These are phyloP conservation scores for Choristoneura fumiferana DNA, from an alignment of 1,140 invertebrate species.

Conservation along the genomic window DNA sequence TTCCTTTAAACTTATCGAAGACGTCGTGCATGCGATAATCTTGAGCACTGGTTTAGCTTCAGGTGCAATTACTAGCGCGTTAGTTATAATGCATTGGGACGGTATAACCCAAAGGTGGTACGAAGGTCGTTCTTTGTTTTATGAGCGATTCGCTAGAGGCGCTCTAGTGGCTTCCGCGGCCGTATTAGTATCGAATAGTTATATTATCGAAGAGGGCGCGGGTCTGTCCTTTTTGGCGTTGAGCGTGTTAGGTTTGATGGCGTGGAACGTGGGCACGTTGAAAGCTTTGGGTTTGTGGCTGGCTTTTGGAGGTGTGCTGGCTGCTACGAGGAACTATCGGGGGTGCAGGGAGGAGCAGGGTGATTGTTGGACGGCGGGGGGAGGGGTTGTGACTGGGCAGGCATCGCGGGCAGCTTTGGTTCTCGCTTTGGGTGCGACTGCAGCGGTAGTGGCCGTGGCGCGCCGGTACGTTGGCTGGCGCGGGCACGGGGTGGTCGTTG, in stretches of 20 bases:
- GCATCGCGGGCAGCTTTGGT: slow-evolving; percentile 81
- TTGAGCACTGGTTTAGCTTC: slow-evolving; percentile 83
- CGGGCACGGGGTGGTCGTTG: slow-evolving; percentile 83
- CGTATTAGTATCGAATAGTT: slow-evolving; percentile 94
- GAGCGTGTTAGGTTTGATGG: slow-evolving; percentile 78
- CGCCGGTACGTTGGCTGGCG: slow-evolving; percentile 81
- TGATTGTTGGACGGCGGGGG: slow-evolving; percentile 81
- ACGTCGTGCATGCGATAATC: slow-evolving; percentile 81
- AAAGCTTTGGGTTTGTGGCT: slow-evolving; percentile 56
- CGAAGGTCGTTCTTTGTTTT: slow-evolving; percentile 74
- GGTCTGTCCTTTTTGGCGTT: slow-evolving; percentile 85
- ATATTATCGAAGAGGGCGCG: slow-evolving; percentile 91
- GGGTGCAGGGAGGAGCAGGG: slow-evolving; percentile 93
- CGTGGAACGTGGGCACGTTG: slow-evolving; percentile 66
- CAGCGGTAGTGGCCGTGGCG: slow-evolving; percentile 82
- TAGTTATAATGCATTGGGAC: slow-evolving; percentile 86
- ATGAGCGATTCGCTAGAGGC: slow-evolving; percentile 75
- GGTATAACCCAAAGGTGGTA: slow-evolving; percentile 85
- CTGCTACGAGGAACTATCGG: slow-evolving; percentile 83
- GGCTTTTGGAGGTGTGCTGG: slow-evolving; percentile 71
- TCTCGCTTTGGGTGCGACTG: slow-evolving; percentile 85
- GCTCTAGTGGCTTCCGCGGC: slow-evolving; percentile 81
- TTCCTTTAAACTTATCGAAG: slow-evolving; percentile 79
- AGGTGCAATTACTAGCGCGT: slow-evolving; percentile 79
- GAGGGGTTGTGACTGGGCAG: slow-evolving; percentile 80